phyloP scores from a whole-genome alignment of 2,797 vertebrate species.

The Phoeniculus purpureus region DNA sequence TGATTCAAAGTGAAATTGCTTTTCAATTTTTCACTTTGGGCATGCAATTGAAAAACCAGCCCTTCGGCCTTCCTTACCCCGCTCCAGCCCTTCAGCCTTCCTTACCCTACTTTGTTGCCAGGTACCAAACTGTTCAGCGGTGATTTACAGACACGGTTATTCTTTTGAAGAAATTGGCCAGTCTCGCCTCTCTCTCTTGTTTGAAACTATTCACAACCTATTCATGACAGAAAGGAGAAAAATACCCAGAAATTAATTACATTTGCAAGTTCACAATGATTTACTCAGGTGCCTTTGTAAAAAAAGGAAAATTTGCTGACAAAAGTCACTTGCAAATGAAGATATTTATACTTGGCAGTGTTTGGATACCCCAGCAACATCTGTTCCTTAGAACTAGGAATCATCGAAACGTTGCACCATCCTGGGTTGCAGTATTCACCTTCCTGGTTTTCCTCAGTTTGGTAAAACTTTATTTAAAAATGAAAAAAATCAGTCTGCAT shows the following conservation, averaged over 20 bases:
- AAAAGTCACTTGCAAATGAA: not conserved
- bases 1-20: slow-evolving; percentile 9
- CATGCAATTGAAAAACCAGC: not conserved
- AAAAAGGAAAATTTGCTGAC: not conserved
- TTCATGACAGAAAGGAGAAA: not conserved
- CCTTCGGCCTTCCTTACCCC: not conserved
- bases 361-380: not conserved
- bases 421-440: not conserved
- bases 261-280: not conserved
- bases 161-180: not conserved
- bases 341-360: not conserved
- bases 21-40: not conserved
- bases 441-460: not conserved
- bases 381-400: not conserved
- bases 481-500: not conserved
- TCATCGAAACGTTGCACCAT: not conserved
- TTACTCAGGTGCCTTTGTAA: not conserved
- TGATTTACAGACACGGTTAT: not conserved
- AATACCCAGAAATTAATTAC: not conserved
- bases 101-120: not conserved
- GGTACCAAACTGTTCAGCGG: not conserved
- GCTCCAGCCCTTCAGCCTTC: too few relatives aligned
- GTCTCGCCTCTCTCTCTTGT: not conserved
- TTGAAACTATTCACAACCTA: not conserved
- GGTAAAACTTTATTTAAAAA: too few relatives aligned